phyloP scores from a whole-genome alignment of 1,140 invertebrate genomes.

The Macrobrachium nipponense region DNA sequence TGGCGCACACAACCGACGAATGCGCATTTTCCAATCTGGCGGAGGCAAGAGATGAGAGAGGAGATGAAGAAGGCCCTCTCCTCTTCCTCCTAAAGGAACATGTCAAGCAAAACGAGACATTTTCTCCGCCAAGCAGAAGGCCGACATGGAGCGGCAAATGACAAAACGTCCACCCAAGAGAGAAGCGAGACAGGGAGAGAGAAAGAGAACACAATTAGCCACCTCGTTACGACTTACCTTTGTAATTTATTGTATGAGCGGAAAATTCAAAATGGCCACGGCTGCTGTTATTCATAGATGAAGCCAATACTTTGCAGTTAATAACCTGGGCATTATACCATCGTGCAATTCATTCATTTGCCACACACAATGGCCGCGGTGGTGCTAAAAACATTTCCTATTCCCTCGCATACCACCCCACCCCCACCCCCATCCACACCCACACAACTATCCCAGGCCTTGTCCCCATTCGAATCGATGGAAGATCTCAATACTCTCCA shows the following conservation, averaged over 20 bases:
- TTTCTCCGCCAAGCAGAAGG: neutral
- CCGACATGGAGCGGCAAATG: neutral
- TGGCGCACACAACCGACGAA: no score
- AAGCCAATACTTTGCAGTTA: conserved; percentile 46
- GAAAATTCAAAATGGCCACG: conserved; percentile 37
- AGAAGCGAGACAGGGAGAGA: neutral
- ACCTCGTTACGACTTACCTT: conserved; percentile 34
- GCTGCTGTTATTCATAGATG: conserved; percentile 43
- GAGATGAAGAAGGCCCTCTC: no score
- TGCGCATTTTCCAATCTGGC: no score
- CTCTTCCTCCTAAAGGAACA: no score
- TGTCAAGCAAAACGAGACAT: no score
- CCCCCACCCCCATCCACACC: neutral
- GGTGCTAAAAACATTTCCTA: neutral
- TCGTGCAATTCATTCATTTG: conserved; percentile 50
- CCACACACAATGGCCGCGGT: conserved; percentile 32
- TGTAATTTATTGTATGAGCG: conserved; percentile 27
- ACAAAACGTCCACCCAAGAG: neutral
- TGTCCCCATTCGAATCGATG: neutral
- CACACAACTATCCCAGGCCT: neutral
- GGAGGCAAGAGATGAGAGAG: no score
- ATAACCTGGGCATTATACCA: conserved; percentile 43
- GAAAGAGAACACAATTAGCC: conserved; percentile 28
- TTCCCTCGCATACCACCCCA: neutral
- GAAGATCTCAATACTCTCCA: neutral